Evolutionary conservation across 2,888 invertebrate genomes (phyloP).

Genomic region (Tiliacea citrago): DNA sequence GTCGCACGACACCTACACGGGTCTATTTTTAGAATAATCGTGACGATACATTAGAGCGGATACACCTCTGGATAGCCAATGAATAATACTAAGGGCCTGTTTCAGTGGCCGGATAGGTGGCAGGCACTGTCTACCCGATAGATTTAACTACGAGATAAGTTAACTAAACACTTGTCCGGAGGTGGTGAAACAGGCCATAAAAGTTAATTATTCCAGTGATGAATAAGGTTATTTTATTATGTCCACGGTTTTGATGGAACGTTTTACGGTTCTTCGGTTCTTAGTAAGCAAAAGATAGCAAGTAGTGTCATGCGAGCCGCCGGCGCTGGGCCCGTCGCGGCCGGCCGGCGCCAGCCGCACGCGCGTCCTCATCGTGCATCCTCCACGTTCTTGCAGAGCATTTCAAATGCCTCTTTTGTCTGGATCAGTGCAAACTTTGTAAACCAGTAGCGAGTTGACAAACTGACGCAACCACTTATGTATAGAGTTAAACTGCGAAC

Average conservation of each 20-base stretch:
- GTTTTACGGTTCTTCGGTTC: slow-evolving; percentile 9
- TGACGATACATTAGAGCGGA: slow-evolving; percentile 10
- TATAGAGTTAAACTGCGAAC: slow-evolving; percentile 1
- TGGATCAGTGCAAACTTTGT: background rate
- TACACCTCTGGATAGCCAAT: slow-evolving; percentile 35
- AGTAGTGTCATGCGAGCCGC: slow-evolving; percentile 65
- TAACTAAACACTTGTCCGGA: background rate
- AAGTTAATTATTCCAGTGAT: slow-evolving; percentile 21
- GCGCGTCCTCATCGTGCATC: slow-evolving; percentile 24
- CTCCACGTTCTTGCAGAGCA: slow-evolving; percentile 50
- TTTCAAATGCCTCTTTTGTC: slow-evolving; percentile 4
- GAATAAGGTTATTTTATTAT: slow-evolving; percentile 4
- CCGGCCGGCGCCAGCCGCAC: slow-evolving; percentile 30
- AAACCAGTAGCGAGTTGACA: slow-evolving; percentile 3
- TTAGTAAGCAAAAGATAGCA: slow-evolving; percentile 45
- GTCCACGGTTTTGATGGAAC: background rate
- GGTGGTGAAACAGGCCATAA: slow-evolving; percentile 21
- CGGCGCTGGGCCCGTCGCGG: slow-evolving; percentile 31
- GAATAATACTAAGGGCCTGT: slow-evolving; percentile 11
- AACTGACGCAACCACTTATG: background rate
- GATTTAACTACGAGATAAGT: slow-evolving; percentile 1
- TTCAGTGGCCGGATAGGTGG: slow-evolving; percentile 25
- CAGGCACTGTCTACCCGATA: background rate
- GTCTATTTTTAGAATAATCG: slow-evolving; percentile 21
- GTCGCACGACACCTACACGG: slow-evolving; percentile 61